These are phyloP conservation scores for Zoanthus sociatus DNA, from an alignment of 92 coral and sea anemone species.

Conservation along the genomic window DNA sequence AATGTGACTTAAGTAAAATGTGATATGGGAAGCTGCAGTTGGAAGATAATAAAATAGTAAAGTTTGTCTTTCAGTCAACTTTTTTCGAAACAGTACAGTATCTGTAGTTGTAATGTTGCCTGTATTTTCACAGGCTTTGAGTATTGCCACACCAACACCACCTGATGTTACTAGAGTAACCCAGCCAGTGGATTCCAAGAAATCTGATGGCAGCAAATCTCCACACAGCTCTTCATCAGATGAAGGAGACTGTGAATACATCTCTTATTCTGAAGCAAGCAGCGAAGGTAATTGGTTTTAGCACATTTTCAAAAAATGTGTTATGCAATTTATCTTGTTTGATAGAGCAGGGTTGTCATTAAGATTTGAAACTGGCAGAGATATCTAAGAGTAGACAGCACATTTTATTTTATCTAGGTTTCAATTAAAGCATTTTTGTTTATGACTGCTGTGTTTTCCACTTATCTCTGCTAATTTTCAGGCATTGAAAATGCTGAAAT, in stretches of 20 bases:
- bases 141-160: constrained; percentile 56
- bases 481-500: background rate
- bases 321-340: no score
- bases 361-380: no score
- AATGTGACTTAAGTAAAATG: no score
- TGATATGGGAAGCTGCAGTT: no score
- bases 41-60: no score
- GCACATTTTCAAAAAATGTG: background rate
- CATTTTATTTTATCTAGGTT: background rate
- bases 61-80: no score
- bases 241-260: constrained; percentile 86
- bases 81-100: no score
- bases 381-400: background rate
- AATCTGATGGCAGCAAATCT: constrained; percentile 70
- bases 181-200: constrained; percentile 51
- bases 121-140: constrained; percentile 51
- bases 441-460: background rate
- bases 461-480: background rate
- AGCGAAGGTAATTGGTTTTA: constrained; percentile 76
- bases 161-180: constrained; percentile 45
- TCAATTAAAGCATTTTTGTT: no score
- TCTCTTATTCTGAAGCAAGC: constrained; percentile 89
- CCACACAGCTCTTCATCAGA: constrained; percentile 78
- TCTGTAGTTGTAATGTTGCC: background rate
- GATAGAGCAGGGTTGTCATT: no score